Evolutionary conservation across 2,888 invertebrate species (phyloP), one percentile per base, ranked within the genome.

Genomic region (Halictus quadricinctus): DNA sequence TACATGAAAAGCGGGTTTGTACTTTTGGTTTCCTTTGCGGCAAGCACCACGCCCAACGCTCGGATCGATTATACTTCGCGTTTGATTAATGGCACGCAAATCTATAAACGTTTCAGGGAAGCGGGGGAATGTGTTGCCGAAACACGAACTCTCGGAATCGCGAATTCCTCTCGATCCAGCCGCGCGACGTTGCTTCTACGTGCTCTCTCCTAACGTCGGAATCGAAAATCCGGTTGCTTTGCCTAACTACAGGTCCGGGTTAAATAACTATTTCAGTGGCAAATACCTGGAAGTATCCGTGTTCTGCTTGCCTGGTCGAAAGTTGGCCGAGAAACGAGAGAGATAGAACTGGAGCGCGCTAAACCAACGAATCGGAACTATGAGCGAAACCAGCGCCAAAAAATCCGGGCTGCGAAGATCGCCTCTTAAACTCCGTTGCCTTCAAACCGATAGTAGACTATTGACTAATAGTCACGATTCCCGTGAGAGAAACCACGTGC

Each of bases 81-180:
- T 41, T 81, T 80, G 81, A 80, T 88, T 88, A 85, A 88, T 85
- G 81, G 72, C 69, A 66, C 43, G 77, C 69, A 72, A 70, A 83
- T 79, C 83, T 78, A 36, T 82, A 69, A 85, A 80, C 82, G 82
- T 77, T 85, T 75, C 77, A 64, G 69, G 73, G 69, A 80, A 13
- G 75, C 8, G 69, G 79, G 12, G 77, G 72, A 50, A 77, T 64
- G 72, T 54, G 72, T 54, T 74, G 73, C 29, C 75, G 70, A 76
- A 86, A 77, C 76, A 36, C 21, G 29, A 25, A 10, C 15, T 73
- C 25, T 43, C 15, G 60, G 46, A 60, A 82, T 83, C 80, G 50
- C 54, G 60, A 78, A 85, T 87, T 85, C 80, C 85, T n/a, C 25
- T 12, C 75, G 75, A 80, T 80, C 48, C 78, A 29, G 29, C 29